Base-by-base conservation (phyloP, 2,797 vertebrate genomes). In the Caiman crocodilus region DNA sequence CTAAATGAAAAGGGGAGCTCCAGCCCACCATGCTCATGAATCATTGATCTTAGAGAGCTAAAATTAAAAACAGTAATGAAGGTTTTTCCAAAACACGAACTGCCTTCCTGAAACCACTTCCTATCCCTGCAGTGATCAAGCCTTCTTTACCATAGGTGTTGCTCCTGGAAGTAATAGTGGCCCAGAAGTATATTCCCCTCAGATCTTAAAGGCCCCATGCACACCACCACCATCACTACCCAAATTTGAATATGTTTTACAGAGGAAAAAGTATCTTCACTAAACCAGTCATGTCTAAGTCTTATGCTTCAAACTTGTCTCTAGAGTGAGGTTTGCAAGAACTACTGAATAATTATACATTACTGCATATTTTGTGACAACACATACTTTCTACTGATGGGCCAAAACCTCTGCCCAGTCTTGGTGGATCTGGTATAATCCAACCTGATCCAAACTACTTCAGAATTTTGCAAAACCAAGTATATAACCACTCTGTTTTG, bases 301-400 rank as follows among this genome's bases (percentile, higher is more conserved):
- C 26, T 85, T 82, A 73, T 30, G 65, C 88, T 81, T 87, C 58
- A 58, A 6, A 1, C 18, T 26, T 2, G 6, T 87, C 17, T 86
- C 76, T n/a, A 17, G 28, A 35, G 5, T 26, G 56, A 2, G 3
- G 30, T 13, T 0, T 0, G 63, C 21, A 83, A 59, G 84, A 30
- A 71, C 26, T 5, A 2, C 18, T 1, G 0, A 0, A 63, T 20
- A 26, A 35, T 23, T 13, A 3, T 1, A 2, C 21, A 42, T 50
- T 50, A n/a, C 50, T 58, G 57, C 30, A 80, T 55, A 15, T 17
- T 18, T 4, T 82, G 30, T 32, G 64, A 73, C 67, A 59, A 12
- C 17, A 42, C 21, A 10, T 13, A 10, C 1, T 50, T 60, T 56
- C 30, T 64, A 0, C 0, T 42, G 83, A 67, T 4, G 28, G 56